A percentile compares a stretch with the other conserved stretches of the same genome.
Conservation (phyloP, 2,888 invertebrate species). For the Platycnemis pennipes region DNA sequence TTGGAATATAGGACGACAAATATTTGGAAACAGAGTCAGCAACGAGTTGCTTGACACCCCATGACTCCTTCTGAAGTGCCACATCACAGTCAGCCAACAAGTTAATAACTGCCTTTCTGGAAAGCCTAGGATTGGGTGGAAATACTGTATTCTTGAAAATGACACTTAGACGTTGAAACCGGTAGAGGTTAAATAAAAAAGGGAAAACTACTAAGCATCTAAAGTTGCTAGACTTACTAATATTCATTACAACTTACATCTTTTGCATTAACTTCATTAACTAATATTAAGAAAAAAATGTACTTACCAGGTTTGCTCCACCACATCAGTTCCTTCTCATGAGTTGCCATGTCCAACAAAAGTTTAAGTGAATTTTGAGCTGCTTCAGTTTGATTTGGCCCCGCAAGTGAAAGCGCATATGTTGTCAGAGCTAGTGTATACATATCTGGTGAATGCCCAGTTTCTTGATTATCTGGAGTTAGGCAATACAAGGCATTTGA, state of each 20-base stretch:
- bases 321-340: conserved; percentile 79
- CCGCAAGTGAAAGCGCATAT: conserved; percentile 80
- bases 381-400: conserved; percentile 77
- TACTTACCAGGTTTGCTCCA: conserved; percentile 78
- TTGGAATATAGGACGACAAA: neutral
- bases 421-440: conserved; percentile 81
- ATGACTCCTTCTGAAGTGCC: neutral
- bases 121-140: no score
- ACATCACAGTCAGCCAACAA: no score
- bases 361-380: conserved; percentile 78
- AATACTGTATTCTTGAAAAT: no score
- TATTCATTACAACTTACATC: conserved; percentile 70
- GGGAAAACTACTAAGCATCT: no score
- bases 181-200: no score
- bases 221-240: no score
- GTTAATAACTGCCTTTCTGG: no score
- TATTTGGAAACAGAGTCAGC: neutral
- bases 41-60: neutral
- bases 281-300: no score
- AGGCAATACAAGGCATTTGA: conserved; percentile 84
- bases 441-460: conserved; percentile 73
- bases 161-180: no score
- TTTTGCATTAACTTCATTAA: no score
- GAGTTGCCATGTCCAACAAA: conserved; percentile 78
- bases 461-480: conserved; percentile 79